Evolutionary conservation across 2,888 invertebrate genomes (phyloP).

Genomic region (Thereva unica): DNA sequence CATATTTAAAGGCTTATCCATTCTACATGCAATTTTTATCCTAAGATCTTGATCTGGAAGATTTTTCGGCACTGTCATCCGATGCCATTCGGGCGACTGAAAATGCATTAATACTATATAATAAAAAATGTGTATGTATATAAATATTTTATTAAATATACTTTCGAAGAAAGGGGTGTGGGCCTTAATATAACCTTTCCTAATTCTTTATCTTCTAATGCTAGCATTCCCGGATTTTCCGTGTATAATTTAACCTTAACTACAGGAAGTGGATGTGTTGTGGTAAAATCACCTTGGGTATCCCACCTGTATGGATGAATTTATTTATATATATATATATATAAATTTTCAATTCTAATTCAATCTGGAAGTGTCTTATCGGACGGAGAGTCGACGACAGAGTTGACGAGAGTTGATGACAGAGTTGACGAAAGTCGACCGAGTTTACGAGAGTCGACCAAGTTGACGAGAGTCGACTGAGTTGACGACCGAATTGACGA

Average conservation of each 20-base stretch:
- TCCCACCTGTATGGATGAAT: conserved; percentile 84
- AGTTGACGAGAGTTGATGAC: too few relatives aligned
- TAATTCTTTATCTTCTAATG: conserved; percentile 98
- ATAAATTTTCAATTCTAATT: conserved; percentile 17
- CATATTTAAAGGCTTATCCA: conserved; percentile 99
- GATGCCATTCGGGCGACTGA: conserved; percentile 96
- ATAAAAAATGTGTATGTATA: neutral
- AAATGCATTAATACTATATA: conserved; percentile 18
- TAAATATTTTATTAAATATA: conserved; percentile 52
- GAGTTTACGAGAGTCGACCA: too few relatives aligned
- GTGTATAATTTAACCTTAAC: conserved; percentile 98
- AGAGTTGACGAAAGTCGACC: too few relatives aligned
- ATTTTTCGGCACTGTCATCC: conserved; percentile 94
- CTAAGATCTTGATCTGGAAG: conserved; percentile 92
- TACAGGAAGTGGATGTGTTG: conserved; percentile 93
- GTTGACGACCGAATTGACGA: too few relatives aligned
- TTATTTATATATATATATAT: conserved; percentile 11
- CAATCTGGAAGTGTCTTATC: conserved; percentile 25
- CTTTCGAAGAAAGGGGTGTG: conserved; percentile 85
- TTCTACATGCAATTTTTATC: conserved; percentile 96
- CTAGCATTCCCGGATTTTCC: conserved; percentile 95
- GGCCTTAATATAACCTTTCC: conserved; percentile 90
- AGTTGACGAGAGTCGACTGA: too few relatives aligned
- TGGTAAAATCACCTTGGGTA: conserved; percentile 99
- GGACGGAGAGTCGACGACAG: too few relatives aligned